phyloP scores from a whole-genome alignment of 2,113 vertebrate genomes.

The Eudyptes chrysolophus region DNA sequence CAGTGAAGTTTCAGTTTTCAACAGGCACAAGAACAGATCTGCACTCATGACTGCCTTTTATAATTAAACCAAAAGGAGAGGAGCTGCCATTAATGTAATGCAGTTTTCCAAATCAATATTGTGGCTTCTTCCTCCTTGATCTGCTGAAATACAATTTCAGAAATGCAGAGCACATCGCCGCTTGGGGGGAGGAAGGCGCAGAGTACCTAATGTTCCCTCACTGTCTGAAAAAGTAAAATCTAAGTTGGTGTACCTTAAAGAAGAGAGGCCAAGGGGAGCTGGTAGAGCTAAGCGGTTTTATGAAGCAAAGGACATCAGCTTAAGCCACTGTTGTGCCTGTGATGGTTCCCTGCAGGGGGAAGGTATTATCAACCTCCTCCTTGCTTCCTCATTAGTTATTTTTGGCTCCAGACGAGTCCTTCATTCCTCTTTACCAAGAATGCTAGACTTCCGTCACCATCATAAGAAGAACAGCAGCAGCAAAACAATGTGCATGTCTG shows the following conservation, averaged over 20 bases:
- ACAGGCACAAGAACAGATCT: neutral
- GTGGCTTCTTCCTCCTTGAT: conserved; percentile 16
- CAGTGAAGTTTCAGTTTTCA: conserved; percentile 32
- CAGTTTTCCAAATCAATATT: conserved; percentile 51
- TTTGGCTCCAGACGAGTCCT: neutral
- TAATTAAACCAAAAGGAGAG: conserved; percentile 34
- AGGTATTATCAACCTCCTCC: conserved; percentile 15
- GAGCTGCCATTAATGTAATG: conserved; percentile 39
- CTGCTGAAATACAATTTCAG: conserved; percentile 38
- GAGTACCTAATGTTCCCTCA: neutral
- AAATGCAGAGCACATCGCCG: neutral
- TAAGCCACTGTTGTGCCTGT: neutral
- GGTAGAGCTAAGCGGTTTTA: neutral
- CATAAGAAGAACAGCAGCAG: neutral
- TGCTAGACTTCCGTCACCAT: neutral
- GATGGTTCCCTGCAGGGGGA: neutral
- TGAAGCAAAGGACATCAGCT: neutral
- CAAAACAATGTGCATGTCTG: neutral
- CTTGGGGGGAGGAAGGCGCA: neutral
- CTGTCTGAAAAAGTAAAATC: neutral
- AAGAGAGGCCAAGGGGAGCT: neutral
- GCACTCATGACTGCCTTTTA: conserved; percentile 18
- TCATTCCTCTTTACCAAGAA: conserved; percentile 21
- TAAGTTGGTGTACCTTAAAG: neutral
- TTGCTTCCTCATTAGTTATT: conserved; percentile 48